These are phyloP conservation scores for Seriola rivoliana DNA, from an alignment of 2,113 vertebrate species.

Conservation along the genomic window DNA sequence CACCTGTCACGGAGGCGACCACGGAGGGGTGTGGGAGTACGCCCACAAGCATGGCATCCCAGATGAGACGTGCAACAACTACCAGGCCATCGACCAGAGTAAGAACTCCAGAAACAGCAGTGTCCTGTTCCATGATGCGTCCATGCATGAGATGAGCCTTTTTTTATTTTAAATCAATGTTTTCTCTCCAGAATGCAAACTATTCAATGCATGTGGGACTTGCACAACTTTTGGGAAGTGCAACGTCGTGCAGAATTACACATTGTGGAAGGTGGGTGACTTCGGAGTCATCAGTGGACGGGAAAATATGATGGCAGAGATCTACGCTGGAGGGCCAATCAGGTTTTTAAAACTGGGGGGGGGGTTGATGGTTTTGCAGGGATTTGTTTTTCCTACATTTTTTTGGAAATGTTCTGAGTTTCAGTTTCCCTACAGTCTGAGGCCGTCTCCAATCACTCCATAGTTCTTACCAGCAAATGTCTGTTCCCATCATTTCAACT, in stretches of 20 bases:
- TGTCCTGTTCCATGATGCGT: not conserved
- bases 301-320: conserved; percentile 63
- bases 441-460: not conserved
- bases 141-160: not conserved
- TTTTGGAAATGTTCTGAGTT: not conserved
- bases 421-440: not conserved
- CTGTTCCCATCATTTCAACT: not conserved
- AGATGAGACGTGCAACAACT: conserved; percentile 95
- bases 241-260: conserved; percentile 55
- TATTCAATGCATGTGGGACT: conserved; percentile 91
- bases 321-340: conserved; percentile 58
- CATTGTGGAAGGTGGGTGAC: conserved; percentile 66
- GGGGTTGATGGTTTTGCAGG: not conserved
- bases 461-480: not conserved
- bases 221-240: conserved; percentile 78
- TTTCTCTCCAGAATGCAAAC: conserved; percentile 83
- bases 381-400: not conserved
- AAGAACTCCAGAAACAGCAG: not conserved
- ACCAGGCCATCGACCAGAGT: conserved; percentile 94
- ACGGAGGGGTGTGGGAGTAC: conserved; percentile 88
- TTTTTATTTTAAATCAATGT: not conserved
- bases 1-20: conserved; percentile 90
- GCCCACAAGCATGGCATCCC: conserved; percentile 90
- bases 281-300: conserved; percentile 47
- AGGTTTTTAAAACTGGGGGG: conserved; percentile 13